A percentile compares a stretch with the other conserved stretches of the same genome.
phyloP scores from a whole-genome alignment of 1,140 invertebrate genomes.

The Caerostris extrusa region DNA sequence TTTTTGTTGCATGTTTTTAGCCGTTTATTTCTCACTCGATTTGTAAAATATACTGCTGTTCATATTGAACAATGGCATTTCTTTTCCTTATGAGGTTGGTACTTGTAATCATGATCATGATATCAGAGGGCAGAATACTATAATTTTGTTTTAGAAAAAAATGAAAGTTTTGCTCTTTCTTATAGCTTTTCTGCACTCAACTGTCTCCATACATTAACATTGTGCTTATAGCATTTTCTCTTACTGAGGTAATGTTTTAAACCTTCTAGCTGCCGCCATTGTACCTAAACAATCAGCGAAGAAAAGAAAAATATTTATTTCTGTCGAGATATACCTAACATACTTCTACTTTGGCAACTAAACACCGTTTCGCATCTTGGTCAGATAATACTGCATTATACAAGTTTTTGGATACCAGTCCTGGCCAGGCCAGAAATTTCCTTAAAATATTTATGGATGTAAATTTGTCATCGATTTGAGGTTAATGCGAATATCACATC shows the following conservation, averaged over 20 bases:
- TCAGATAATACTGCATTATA: slow-evolving; percentile 38
- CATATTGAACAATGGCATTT: no score
- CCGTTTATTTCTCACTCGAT: no score
- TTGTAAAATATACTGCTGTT: no score
- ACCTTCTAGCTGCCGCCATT: neutral
- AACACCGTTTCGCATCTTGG: slow-evolving; percentile 17
- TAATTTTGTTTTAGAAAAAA: neutral
- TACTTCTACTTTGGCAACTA: slow-evolving; percentile 45
- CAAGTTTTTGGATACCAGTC: neutral
- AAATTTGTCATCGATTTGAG: slow-evolving; percentile 60
- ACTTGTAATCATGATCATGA: no score
- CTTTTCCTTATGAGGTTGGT: no score
- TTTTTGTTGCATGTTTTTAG: no score
- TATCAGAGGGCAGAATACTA: neutral
- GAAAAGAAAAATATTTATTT: slow-evolving; percentile 26
- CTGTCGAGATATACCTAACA: neutral
- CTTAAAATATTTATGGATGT: slow-evolving; percentile 52
- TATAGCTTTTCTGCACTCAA: neutral
- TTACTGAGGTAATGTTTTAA: neutral
- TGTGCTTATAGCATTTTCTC: neutral
- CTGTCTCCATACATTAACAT: neutral
- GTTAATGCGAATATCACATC: slow-evolving; percentile 53
- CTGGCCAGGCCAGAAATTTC: neutral
- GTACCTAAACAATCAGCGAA: neutral
- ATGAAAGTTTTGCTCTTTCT: neutral